Evolutionary conservation across 2,888 invertebrate species (phyloP), one percentile per base, ranked within the genome.

Genomic region (Erpobdella octoculata): DNA sequence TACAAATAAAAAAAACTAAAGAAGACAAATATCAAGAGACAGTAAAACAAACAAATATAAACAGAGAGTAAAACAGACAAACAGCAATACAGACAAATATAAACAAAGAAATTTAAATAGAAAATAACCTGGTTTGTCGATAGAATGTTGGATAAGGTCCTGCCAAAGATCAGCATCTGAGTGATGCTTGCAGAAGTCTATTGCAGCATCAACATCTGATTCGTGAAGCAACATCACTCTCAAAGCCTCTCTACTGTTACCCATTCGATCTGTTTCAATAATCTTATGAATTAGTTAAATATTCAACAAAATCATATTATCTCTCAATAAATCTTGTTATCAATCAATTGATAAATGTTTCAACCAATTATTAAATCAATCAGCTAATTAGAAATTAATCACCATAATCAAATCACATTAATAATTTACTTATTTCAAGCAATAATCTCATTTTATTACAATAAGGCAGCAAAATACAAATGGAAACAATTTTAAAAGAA

Each of bases 151-250:
- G 72, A 97, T 92, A 25, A 97, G 87, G 80, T 93, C 91, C 68
- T 85, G 83, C 97, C 97, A 97, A 31, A 97, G 84, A 80, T 96
- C 95, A 35, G 88, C 87, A 82, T 96, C 96, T 78, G 93, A 90
- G 80, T 95, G 93, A 80, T 96, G 93, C 82, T 93, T 93, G 82
- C 96, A 97, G 85, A 97, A 97, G 72, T 90, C 89, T 71, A 98
- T 93, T 0, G 97, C 97, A 85, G 91, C 90, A 78, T 92, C 89
- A 79, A 97, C 92, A 80, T 96, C 91, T 76, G 89, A 88, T 64
- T 95, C 85, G 81, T 93, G 85, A 72, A 87, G 85, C 70, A 92
- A 92, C 79, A 97, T 96, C 69, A 96, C 88, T 77, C 90, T 88
- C 73, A 98, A 84, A 0, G 98, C 98, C 83, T 95, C 92, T 76